Conservation (phyloP, 2,797 vertebrate species). For the Chloroceryle inda region DNA sequence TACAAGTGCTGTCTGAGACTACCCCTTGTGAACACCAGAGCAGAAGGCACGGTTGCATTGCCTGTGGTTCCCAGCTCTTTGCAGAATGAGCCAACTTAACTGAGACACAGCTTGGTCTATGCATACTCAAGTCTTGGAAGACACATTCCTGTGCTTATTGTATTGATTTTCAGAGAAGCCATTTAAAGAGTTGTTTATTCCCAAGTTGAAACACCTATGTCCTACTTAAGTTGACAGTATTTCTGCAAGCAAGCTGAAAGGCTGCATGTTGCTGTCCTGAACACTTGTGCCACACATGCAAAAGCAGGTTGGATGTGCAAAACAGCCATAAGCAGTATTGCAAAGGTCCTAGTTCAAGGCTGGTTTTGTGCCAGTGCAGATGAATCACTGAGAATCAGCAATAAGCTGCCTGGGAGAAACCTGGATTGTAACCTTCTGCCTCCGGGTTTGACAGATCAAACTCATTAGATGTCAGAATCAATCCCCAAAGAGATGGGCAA, state of each 20-base stretch:
- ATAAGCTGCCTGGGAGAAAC: neutral
- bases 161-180: neutral
- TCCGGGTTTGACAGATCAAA: neutral
- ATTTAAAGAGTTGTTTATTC: neutral
- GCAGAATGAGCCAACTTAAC: neutral
- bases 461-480: neutral
- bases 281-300: accelerated
- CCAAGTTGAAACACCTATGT: neutral
- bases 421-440: neutral
- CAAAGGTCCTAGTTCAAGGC: neutral
- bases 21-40: neutral
- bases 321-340: neutral
- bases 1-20: neutral
- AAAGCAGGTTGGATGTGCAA: neutral
- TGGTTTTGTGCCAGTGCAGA: neutral
- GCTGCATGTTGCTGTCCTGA: neutral
- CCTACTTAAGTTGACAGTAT: neutral
- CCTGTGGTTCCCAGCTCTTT: neutral
- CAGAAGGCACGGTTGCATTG: neutral
- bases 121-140: neutral
- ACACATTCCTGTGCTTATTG: neutral
- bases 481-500: neutral
- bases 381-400: neutral
- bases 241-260: neutral
- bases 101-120: neutral